Evolutionary conservation across 2,113 vertebrate species (phyloP), one percentile per base, ranked within the genome.

Genomic region (Procapra przewalskii): DNA sequence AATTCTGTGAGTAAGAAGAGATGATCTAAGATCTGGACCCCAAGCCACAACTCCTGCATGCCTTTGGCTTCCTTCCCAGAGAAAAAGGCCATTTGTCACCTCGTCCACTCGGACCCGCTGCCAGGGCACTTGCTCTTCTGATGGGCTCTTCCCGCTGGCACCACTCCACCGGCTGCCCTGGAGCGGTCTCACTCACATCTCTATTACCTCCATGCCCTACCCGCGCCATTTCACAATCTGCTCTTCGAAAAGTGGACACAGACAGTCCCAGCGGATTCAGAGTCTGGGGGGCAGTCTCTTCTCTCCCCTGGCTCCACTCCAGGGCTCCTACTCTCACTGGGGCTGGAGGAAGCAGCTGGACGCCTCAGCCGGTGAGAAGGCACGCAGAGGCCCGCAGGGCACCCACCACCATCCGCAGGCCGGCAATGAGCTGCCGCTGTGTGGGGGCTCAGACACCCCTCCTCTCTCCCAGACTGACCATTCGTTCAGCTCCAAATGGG

Each of bases 21-120:
- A 64, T 33, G 75, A 95, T 59, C 92, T 92, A 55, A 88, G 97
- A 92, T 50, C 62, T 85, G 97, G 94, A 98, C 55, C 52, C 62
- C 55, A 25, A 88, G 75, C 84, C 92, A 92, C 97, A 90, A 3
- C 45, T 84, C 89, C 16, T 2, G 2, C 16, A 7, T 52, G 88
- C 12, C 80, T 48, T 3, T 96, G 96, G 97, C 95, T 94, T 48
- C 60, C 71, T 67, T 95, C 98, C 97, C 95, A 81, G 98, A 94
- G 57, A 67, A 87, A 80, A 92, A 57, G 88, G 88, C 90, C 59
- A 6, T 90, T 90, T 96, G 96, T 96, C 92, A 90, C 97, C 84
- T 81, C 45, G 55, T n/a, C 94, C 82, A 81, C 96, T 75, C 36
- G n/a, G 94, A 45, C 80, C 79, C 3, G 15, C 36, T 94, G 90